Evolutionary conservation across 2,888 invertebrate genomes (phyloP).

Genomic region (Lumbricus terrestris): DNA sequence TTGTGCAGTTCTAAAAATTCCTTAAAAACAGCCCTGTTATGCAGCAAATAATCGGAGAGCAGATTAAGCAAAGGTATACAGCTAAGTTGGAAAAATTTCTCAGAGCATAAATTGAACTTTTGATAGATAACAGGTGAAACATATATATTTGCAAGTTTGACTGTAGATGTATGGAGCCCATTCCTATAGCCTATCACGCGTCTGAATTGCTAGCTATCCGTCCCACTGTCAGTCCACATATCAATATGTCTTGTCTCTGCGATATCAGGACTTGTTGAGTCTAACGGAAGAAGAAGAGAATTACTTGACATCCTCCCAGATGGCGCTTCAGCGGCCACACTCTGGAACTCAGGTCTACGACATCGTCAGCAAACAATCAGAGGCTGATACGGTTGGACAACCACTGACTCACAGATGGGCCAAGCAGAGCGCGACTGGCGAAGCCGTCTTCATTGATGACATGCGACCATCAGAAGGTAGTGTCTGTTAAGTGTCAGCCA

Average conservation of each 20-base stretch:
- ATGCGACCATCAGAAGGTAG: slow-evolving; percentile 69
- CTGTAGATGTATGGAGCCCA: no score
- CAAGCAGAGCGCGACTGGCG: slow-evolving; percentile 82
- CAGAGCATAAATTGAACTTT: no score
- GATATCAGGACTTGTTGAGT: not conserved
- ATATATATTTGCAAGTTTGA: no score
- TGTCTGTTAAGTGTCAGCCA: not conserved
- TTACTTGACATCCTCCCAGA: not conserved
- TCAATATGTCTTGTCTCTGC: not conserved
- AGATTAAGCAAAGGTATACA: no score
- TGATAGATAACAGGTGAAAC: no score
- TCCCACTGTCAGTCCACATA: no score
- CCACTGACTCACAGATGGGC: slow-evolving; percentile 80
- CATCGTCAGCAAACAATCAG: not conserved
- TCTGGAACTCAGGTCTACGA: slow-evolving; percentile 13
- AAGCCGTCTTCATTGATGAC: slow-evolving; percentile 88
- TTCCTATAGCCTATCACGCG: no score
- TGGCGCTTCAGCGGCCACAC: not conserved
- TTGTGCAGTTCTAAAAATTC: no score
- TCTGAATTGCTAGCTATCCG: no score
- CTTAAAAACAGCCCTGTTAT: no score
- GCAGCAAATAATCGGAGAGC: no score
- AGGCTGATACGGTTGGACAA: slow-evolving; percentile 73
- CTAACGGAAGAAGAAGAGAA: not conserved
- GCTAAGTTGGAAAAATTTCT: no score